A percentile compares a stretch with the other conserved stretches of the same genome.
These are phyloP conservation scores for Bambusicola thoracicus DNA, from an alignment of 2,113 vertebrate species.

Conservation along the genomic window DNA sequence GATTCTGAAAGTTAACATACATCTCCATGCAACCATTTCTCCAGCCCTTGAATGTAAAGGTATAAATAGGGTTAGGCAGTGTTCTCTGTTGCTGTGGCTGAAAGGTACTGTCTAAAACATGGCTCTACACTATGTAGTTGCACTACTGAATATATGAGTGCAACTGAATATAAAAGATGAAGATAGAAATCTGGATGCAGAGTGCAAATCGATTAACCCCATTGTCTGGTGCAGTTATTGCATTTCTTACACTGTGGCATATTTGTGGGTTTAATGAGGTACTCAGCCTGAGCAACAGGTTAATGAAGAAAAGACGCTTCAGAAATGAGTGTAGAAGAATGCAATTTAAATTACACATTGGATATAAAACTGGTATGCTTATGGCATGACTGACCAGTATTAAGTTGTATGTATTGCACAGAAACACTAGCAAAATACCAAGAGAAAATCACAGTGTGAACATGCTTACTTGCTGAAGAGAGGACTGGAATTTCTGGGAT, in stretches of 20 bases:
- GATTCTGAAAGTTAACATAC: background rate
- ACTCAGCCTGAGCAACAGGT: background rate
- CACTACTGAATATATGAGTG: background rate
- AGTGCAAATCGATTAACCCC: background rate
- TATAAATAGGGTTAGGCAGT: background rate
- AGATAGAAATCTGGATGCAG: background rate
- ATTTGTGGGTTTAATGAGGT: conserved; percentile 16
- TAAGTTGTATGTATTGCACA: background rate
- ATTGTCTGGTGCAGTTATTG: background rate
- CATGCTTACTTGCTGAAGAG: background rate
- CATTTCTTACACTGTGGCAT: background rate
- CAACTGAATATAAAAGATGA: background rate
- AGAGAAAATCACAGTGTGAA: background rate
- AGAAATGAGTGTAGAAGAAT: background rate
- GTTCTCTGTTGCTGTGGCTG: background rate
- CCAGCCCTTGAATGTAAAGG: background rate
- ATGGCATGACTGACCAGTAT: background rate
- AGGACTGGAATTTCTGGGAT: background rate
- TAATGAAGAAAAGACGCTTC: background rate
- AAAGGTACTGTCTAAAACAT: background rate
- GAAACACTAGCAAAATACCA: background rate
- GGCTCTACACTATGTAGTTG: background rate
- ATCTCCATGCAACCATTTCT: background rate
- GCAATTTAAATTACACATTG: background rate
- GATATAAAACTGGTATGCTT: background rate